Percentiles rank a stretch among this genome's conserved stretches.
phyloP scores from a whole-genome alignment of 1,140 invertebrate genomes.

The Scaptomyza montana region DNA sequence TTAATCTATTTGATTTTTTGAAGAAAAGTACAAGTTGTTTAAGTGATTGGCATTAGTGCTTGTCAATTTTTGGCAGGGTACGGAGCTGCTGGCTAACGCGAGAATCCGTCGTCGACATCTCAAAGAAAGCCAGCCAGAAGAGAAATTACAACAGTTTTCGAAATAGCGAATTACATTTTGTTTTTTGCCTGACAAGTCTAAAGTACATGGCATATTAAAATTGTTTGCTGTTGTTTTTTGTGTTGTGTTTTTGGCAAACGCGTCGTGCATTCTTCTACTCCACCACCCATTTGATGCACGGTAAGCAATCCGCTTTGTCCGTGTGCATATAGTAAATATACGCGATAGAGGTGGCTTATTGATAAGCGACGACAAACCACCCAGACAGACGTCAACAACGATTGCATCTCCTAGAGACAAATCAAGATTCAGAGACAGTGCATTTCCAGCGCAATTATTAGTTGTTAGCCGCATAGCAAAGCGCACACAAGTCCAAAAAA shows the following conservation, averaged over 20 bases:
- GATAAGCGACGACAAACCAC: constrained; percentile 28
- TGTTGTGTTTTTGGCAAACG: constrained; percentile 16
- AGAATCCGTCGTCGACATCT: constrained; percentile 40
- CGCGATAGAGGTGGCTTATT: constrained; percentile 30
- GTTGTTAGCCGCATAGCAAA: constrained; percentile 37
- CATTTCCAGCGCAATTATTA: constrained; percentile 48
- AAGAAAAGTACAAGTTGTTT: constrained; percentile 70
- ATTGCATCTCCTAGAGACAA: constrained; percentile 31
- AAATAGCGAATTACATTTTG: constrained; percentile 43
- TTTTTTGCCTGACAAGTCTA: constrained; percentile 19
- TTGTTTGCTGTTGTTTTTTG: not conserved
- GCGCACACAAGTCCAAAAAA: constrained; percentile 32
- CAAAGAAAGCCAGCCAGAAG: constrained; percentile 18
- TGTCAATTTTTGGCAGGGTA: constrained; percentile 76
- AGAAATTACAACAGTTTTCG: constrained; percentile 19
- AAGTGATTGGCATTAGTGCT: constrained; percentile 64
- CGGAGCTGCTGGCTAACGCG: constrained; percentile 67
- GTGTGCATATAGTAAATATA: constrained; percentile 14
- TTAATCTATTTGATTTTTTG: constrained; percentile 45
- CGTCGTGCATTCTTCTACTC: not conserved
- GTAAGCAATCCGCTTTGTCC: constrained; percentile 46
- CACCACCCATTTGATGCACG: not conserved
- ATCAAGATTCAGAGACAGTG: constrained; percentile 20
- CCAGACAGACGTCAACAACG: constrained; percentile 29
- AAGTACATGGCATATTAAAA: constrained; percentile 1